A percentile compares a stretch with the other conserved stretches of the same genome.
Conservation (phyloP, 2,113 vertebrate species). For the Pogonocichla stellata region DNA sequence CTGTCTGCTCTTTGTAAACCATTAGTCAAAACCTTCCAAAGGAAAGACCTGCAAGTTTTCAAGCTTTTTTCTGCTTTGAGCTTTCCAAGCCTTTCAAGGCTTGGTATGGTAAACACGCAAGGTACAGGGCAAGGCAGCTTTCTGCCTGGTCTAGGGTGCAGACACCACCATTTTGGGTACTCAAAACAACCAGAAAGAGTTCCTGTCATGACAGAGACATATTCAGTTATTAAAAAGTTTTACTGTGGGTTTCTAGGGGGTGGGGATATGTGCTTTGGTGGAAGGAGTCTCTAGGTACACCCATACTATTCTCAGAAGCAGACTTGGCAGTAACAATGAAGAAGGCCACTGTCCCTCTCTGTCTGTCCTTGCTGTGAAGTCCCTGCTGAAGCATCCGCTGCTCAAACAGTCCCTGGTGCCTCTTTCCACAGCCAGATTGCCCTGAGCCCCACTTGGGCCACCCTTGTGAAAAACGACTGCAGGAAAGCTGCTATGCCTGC, state of each 20-base stretch:
- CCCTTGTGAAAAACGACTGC: neutral
- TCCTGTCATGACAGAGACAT: neutral
- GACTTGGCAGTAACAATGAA: neutral
- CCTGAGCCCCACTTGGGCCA: neutral
- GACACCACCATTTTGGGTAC: neutral
- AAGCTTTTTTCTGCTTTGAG: neutral
- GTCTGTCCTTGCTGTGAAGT: accelerated
- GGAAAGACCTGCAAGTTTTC: conserved; percentile 45
- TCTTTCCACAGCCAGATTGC: neutral
- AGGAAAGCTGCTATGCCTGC: neutral
- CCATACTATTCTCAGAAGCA: neutral
- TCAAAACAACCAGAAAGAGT: neutral
- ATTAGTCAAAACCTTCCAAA: conserved; percentile 11
- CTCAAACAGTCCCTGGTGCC: neutral
- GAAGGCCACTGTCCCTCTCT: neutral
- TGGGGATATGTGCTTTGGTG: neutral
- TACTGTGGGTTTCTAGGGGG: accelerated
- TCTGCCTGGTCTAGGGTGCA: neutral
- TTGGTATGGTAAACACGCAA: neutral
- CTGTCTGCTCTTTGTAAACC: conserved; percentile 33
- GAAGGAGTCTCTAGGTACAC: neutral
- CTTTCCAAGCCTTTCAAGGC: conserved; percentile 4
- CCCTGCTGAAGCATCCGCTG: accelerated
- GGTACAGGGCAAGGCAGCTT: neutral
- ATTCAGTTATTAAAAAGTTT: neutral